Evolutionary conservation across 2,113 vertebrate genomes (phyloP).

Genomic region (Crocuta crocuta): DNA sequence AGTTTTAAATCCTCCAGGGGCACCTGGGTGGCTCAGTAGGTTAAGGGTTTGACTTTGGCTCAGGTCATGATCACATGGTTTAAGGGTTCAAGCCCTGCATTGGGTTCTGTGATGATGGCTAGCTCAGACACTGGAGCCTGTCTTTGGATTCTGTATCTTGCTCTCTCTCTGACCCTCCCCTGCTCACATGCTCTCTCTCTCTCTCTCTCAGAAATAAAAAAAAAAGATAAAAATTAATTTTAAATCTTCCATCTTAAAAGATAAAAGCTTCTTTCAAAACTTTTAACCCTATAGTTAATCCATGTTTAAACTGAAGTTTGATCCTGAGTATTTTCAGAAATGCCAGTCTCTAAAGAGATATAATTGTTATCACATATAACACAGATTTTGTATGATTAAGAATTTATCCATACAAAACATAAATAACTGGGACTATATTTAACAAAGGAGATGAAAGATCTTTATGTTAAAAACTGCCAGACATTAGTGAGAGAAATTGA

Average conservation of each 20-base stretch:
- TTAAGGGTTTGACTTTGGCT: too few species aligned
- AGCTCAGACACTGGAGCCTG: too few species aligned
- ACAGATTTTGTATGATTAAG: background rate
- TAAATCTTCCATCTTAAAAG: background rate
- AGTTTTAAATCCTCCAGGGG: background rate
- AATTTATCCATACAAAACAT: background rate
- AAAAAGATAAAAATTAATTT: background rate
- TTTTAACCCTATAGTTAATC: background rate
- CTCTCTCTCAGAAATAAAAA: too few species aligned
- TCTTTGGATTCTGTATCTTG: too few species aligned
- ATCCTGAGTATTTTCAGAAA: conserved; percentile 1
- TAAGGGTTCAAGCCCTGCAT: too few species aligned
- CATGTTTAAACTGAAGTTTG: background rate
- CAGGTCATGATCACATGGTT: too few species aligned
- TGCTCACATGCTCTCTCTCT: too few species aligned
- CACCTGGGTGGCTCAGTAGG: too few species aligned
- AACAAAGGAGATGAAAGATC: background rate
- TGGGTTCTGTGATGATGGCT: too few species aligned
- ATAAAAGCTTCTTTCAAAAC: background rate
- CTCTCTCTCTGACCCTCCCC: too few species aligned
- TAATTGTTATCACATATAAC: background rate
- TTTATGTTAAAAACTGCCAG: background rate
- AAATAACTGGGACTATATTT: background rate
- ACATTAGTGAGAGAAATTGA: background rate
- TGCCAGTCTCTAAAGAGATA: background rate